Percentiles rank a stretch among this genome's conserved stretches.
These are phyloP conservation scores for Melanotaenia duboulayi DNA, from an alignment of 2,113 vertebrate species.

Conservation along the genomic window DNA sequence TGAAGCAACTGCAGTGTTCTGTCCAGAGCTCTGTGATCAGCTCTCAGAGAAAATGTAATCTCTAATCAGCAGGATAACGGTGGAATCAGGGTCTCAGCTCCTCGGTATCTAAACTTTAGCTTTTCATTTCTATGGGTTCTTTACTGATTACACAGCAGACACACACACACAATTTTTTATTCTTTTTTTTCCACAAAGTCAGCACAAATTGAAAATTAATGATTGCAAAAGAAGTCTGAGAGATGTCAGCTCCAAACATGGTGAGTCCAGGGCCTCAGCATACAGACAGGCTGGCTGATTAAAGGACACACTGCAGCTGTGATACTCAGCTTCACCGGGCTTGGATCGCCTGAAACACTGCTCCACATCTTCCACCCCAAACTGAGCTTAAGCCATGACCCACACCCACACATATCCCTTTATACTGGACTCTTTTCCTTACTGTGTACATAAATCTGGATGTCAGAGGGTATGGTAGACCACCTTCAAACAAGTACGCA, in stretches of 20 bases:
- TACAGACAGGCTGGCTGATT: not conserved
- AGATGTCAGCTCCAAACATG: too few relatives aligned
- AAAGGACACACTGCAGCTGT: not conserved
- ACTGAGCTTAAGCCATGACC: not conserved
- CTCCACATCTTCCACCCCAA: not conserved
- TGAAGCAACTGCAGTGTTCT: constrained; percentile 39
- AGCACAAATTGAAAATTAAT: too few relatives aligned
- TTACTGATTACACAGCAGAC: not conserved
- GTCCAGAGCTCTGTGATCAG: constrained; percentile 61
- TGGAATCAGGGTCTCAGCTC: constrained; percentile 44
- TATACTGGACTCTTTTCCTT: not conserved
- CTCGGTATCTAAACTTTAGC: constrained; percentile 58
- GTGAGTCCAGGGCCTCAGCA: not conserved
- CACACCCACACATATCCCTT: not conserved
- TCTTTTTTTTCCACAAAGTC: not conserved
- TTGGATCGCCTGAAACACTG: not conserved
- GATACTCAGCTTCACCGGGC: not conserved
- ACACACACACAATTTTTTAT: not conserved
- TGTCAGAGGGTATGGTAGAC: not conserved
- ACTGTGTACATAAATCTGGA: not conserved
- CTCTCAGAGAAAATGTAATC: constrained; percentile 24
- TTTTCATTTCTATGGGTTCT: not conserved
- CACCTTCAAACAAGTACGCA: not conserved
- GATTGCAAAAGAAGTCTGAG: too few relatives aligned
- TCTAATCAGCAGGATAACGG: constrained; percentile 66